These are phyloP conservation scores for Panthera tigris DNA, from an alignment of 2,113 vertebrate species.

Conservation along the genomic window DNA sequence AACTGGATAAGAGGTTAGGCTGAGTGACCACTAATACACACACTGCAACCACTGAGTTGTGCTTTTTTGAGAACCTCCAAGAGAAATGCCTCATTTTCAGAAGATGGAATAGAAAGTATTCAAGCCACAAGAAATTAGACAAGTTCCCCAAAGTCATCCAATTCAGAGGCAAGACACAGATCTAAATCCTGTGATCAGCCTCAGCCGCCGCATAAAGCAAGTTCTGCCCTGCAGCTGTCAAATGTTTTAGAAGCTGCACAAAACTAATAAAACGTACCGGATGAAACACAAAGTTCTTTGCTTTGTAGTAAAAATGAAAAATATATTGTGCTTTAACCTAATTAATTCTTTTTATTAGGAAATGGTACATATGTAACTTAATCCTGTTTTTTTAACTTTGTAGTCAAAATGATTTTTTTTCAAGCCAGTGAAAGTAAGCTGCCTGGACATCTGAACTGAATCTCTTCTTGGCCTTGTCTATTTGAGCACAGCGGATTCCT, in stretches of 20 bases:
- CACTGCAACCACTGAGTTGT: background rate
- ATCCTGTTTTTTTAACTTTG: slow-evolving; percentile 66
- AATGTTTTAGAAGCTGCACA: slow-evolving; percentile 32
- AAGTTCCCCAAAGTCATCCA: background rate
- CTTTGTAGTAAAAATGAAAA: slow-evolving; percentile 73
- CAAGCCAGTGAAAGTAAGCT: slow-evolving; percentile 60
- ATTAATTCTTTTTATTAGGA: slow-evolving; percentile 76
- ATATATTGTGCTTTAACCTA: slow-evolving; percentile 72
- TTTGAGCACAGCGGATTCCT: background rate
- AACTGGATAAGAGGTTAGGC: background rate
- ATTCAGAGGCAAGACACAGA: background rate
- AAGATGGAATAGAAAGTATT: slow-evolving; percentile 6
- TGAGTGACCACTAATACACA: background rate
- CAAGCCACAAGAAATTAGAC: background rate
- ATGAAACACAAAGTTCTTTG: slow-evolving; percentile 54
- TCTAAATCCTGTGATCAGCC: background rate
- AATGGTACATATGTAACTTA: slow-evolving; percentile 67
- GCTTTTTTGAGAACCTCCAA: slow-evolving; percentile 1
- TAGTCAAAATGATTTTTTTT: slow-evolving; percentile 64
- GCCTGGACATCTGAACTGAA: slow-evolving; percentile 64
- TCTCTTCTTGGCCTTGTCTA: background rate
- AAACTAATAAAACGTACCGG: slow-evolving; percentile 55
- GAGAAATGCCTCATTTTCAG: background rate
- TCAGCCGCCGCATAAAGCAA: background rate
- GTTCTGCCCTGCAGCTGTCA: slow-evolving; percentile 49